Base-by-base conservation (phyloP, 2,113 vertebrate genomes). In the Herpetotheres cachinnans region DNA sequence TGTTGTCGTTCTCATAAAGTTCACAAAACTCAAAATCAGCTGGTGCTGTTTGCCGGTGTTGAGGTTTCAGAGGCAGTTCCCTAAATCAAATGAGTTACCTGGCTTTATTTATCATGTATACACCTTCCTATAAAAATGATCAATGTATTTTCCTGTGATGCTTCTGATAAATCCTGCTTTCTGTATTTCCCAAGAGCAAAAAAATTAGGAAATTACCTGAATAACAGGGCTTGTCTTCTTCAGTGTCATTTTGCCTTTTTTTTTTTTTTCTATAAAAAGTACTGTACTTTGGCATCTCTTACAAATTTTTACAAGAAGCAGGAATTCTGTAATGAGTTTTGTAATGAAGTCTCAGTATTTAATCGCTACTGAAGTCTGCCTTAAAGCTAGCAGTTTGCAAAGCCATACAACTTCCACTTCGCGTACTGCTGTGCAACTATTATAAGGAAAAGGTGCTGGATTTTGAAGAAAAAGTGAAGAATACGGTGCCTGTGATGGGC, bases 11-110 rank as follows among this genome's bases (percentile, higher is more conserved):
- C 42, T 63, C 19, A 38, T 7, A 22, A 74, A 30, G 4, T 47
- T 54, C 46, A 30, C 34, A 54, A 49, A 84, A 29, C 16, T 72
- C 13, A 26, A 52, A 44, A 30, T 72, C 32, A 29, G 8, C 13
- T 62, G 40, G 26, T 0, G 2, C 18, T 74, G 1, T 25, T 54
- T 42, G 10, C 24, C 2, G 1, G 7, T 54, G 21, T 16, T 47
- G n/a, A 73, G 19, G 13, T 55, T 49, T 67, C 22, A 66, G 40
- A 36, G 72, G 20, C 47, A 49, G 55, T 30, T 54, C 40, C 38
- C n/a, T 55, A 70, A 70, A n/a, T 13, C 25, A 40, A 55, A 32
- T 30, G 30, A 61, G 16, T 67, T 50, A 62, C 7, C 9, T 25
- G 19, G 7, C 42, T 81, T 73, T 38, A 30, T 40, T 84, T 79